These are phyloP conservation scores for Neotoxoptera formosana DNA, from an alignment of 1,140 invertebrate genomes.

Conservation along the genomic window DNA sequence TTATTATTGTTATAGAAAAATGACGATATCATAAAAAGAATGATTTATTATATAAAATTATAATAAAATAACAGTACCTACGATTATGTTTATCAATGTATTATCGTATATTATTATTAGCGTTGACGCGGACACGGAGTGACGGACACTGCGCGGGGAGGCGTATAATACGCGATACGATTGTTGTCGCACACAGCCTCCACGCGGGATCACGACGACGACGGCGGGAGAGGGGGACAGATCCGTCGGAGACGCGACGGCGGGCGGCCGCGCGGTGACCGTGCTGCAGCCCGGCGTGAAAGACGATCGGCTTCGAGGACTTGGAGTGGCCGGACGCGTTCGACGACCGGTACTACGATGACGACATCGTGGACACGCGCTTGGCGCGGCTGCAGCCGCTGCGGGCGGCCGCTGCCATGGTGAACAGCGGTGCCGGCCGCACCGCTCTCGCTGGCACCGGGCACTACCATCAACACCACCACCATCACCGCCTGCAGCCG, in stretches of 20 bases:
- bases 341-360: conserved; percentile 40
- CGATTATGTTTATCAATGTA: too few relatives aligned
- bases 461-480: not conserved
- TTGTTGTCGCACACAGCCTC: not conserved
- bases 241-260: not conserved
- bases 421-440: conserved; percentile 46
- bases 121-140: not conserved
- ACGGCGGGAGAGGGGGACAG: too few relatives aligned
- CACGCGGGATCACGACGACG: not conserved
- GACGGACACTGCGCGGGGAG: not conserved
- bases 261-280: not conserved
- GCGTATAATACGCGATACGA: not conserved
- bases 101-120: not conserved
- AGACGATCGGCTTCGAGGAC: conserved; percentile 58
- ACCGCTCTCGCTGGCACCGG: conserved; percentile 49
- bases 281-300: not conserved
- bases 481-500: conserved; percentile 14
- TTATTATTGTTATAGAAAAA: too few relatives aligned
- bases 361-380: conserved; percentile 33
- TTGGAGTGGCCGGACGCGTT: conserved; percentile 58
- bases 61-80: too few relatives aligned
- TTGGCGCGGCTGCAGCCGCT: not conserved
- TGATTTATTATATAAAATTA: too few relatives aligned
- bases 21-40: too few relatives aligned
- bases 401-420: conserved; percentile 40